Conservation (phyloP, 2,888 invertebrate genomes). For the Onthophagus sagittarius region DNA sequence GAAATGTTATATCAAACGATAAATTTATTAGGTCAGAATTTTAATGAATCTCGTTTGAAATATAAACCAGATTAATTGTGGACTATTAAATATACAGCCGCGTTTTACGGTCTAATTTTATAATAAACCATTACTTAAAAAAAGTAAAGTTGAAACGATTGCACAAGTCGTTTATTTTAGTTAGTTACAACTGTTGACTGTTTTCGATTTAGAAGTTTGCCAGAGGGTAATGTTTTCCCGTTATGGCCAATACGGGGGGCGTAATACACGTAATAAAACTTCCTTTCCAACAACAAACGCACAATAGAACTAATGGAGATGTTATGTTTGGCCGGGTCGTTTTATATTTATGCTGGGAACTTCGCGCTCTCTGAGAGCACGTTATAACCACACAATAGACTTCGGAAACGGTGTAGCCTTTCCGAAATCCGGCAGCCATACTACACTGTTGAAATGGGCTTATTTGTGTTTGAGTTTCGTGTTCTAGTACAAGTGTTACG, state of each 20-base stretch:
- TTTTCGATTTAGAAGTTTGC: too few species aligned
- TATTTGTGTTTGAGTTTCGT: too few species aligned
- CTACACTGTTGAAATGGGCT: too few species aligned
- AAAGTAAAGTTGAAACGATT: background rate
- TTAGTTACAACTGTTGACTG: too few species aligned
- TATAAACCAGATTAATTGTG: background rate
- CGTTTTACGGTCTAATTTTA: too few species aligned
- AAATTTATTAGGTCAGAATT: background rate
- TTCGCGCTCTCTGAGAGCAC: background rate
- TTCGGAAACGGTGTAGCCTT: background rate
- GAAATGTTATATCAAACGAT: background rate
- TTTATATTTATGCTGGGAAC: slow-evolving; percentile 8
- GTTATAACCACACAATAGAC: background rate
- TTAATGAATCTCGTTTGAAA: background rate
- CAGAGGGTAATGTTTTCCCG: background rate
- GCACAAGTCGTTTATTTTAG: too few species aligned
- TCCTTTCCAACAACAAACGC: background rate
- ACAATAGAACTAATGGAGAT: slow-evolving; percentile 4
- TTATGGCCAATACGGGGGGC: background rate
- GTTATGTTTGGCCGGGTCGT: background rate
- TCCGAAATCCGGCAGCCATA: background rate
- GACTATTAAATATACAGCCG: too few species aligned
- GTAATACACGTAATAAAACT: slow-evolving; percentile 6
- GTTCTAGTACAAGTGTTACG: too few species aligned
- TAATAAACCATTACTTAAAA: too few species aligned